These are phyloP conservation scores for Anguilla obscura DNA, from an alignment of 2,797 vertebrate species.

Conservation along the genomic window DNA sequence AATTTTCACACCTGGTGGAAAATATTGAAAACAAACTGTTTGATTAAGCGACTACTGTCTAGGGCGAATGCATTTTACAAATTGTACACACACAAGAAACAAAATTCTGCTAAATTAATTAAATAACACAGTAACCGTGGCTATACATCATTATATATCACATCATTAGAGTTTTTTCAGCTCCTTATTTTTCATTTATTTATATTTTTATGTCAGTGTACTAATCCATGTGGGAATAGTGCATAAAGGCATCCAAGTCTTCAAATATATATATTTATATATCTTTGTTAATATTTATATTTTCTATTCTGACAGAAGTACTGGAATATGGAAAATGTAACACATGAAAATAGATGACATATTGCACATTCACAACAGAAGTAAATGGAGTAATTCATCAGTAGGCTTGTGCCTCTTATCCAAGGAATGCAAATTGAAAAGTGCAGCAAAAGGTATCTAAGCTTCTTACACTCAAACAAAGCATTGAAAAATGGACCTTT, in stretches of 20 bases:
- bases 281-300: conserved; percentile 5
- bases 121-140: background rate
- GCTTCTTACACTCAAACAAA: background rate
- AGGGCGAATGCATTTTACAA: background rate
- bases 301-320: background rate
- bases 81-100: background rate
- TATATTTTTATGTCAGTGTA: background rate
- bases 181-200: background rate
- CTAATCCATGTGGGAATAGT: background rate
- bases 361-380: background rate
- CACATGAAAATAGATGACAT: background rate
- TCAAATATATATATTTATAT: conserved; percentile 20
- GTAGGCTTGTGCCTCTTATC: background rate
- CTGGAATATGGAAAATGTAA: background rate
- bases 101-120: background rate
- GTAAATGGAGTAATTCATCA: background rate
- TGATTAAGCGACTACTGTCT: background rate
- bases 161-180: background rate
- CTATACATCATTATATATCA: background rate
- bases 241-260: conserved; percentile 36
- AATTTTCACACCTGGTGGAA: conserved; percentile 27
- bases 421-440: background rate
- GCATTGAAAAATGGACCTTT: background rate
- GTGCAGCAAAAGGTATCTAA: background rate
- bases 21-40: conserved; percentile 31